Evolutionary conservation across 2,113 vertebrate genomes (phyloP).

Genomic region (Trematomus loennbergii): DNA sequence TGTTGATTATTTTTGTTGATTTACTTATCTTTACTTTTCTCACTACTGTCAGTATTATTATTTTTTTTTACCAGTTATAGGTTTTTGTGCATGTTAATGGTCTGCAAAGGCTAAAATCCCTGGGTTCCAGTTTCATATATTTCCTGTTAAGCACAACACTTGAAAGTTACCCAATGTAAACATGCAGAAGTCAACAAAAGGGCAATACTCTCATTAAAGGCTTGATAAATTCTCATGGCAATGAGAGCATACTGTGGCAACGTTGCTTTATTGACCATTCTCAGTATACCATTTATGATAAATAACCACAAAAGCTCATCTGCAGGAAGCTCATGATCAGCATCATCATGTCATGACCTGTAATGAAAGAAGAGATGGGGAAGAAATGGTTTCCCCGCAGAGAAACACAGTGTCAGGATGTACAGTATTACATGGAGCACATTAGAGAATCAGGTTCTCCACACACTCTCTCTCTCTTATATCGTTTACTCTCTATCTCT

Average conservation of each 20-base stretch:
- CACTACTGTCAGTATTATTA: too few relatives aligned
- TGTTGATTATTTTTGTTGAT: too few relatives aligned
- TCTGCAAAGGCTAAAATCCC: too few relatives aligned
- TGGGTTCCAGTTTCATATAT: not conserved
- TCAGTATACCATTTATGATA: conserved; percentile 23
- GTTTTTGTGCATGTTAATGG: too few relatives aligned
- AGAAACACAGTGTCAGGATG: conserved; percentile 37
- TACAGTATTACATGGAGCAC: conserved; percentile 51
- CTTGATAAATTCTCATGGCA: too few relatives aligned
- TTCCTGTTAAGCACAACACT: not conserved
- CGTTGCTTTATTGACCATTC: conserved; percentile 6
- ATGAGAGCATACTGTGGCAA: not conserved
- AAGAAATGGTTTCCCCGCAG: conserved; percentile 43
- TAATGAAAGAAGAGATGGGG: conserved; percentile 64
- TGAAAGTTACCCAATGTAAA: not conserved
- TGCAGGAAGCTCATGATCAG: conserved; percentile 36
- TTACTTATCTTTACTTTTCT: too few relatives aligned
- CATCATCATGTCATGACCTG: conserved; percentile 52
- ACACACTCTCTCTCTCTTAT: conserved; percentile 21
- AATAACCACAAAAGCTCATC: conserved; percentile 14
- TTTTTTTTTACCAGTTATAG: too few relatives aligned
- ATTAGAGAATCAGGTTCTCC: conserved; percentile 58
- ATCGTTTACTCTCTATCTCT: conserved; percentile 31
- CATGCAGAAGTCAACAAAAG: too few relatives aligned
- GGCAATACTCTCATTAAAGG: too few relatives aligned